These are phyloP conservation scores for Phrynocephalus forsythii DNA, from an alignment of 2,797 vertebrate genomes.

Conservation along the genomic window DNA sequence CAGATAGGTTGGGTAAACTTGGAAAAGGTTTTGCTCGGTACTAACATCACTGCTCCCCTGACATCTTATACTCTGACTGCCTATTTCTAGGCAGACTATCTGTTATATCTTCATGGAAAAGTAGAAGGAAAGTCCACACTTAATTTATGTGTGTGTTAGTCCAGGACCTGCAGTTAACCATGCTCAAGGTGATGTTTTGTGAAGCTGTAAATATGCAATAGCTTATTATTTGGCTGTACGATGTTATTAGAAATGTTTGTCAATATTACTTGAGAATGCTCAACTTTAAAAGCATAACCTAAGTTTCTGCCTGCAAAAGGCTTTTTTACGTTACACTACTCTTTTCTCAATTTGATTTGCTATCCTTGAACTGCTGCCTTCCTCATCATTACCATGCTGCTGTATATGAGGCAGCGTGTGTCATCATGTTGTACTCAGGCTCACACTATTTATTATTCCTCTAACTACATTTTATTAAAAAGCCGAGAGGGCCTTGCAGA, in stretches of 20 bases:
- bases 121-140: conserved; percentile 2
- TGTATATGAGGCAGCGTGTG: conserved; percentile 30
- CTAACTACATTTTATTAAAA: conserved; percentile 49
- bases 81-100: conserved; percentile 10
- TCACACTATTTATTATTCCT: conserved; percentile 42
- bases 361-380: conserved; percentile 51
- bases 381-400: conserved; percentile 27
- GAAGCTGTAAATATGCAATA: conserved; percentile 10
- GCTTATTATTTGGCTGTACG: conserved; percentile 33
- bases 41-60: not conserved
- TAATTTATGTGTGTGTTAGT: not conserved
- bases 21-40: not conserved
- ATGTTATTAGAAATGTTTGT: conserved; percentile 25
- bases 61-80: conserved; percentile 3
- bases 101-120: not conserved
- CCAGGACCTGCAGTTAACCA: conserved; percentile 28
- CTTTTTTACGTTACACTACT: conserved; percentile 18
- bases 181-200: conserved; percentile 7
- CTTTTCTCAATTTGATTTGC: conserved; percentile 41
- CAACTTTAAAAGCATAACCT: not conserved
- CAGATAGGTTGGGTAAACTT: conserved; percentile 13
- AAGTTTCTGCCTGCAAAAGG: conserved; percentile 24
- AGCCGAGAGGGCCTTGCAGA: conserved; percentile 29
- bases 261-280: conserved; percentile 29
- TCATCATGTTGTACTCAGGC: conserved; percentile 31